Conservation (phyloP, 2,113 vertebrate genomes). For the Laterallus jamaicensis region DNA sequence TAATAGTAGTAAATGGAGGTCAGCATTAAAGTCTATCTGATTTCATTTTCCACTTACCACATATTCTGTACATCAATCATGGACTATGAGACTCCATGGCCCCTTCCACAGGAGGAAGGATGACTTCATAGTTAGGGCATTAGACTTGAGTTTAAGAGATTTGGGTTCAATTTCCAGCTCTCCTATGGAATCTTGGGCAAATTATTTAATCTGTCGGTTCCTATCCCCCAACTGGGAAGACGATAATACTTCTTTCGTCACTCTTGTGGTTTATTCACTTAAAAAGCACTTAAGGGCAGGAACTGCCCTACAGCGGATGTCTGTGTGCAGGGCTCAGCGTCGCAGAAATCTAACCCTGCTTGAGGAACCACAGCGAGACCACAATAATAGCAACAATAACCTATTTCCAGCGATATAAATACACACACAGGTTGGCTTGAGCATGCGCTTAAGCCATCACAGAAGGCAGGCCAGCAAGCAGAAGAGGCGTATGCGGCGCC, state of each 20-base stretch:
- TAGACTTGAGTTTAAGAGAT: background rate
- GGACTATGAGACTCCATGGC: background rate
- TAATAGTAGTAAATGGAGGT: background rate
- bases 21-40: slow-evolving; percentile 2
- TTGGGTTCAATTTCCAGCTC: background rate
- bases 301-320: background rate
- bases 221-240: background rate
- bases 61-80: background rate
- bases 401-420: background rate
- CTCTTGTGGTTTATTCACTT: background rate
- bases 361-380: background rate
- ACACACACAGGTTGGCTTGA: background rate
- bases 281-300: background rate
- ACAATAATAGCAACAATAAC: background rate
- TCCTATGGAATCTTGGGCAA: background rate
- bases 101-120: background rate
- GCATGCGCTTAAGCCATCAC: rapidly evolving
- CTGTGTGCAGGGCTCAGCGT: background rate
- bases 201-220: background rate
- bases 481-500: rapidly evolving
- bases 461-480: background rate
- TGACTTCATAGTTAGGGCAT: background rate
- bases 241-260: background rate
- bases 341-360: background rate
- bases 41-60: slow-evolving; percentile 34